Evolutionary conservation across 2,113 vertebrate species (phyloP).

Genomic region (Perca fluviatilis): DNA sequence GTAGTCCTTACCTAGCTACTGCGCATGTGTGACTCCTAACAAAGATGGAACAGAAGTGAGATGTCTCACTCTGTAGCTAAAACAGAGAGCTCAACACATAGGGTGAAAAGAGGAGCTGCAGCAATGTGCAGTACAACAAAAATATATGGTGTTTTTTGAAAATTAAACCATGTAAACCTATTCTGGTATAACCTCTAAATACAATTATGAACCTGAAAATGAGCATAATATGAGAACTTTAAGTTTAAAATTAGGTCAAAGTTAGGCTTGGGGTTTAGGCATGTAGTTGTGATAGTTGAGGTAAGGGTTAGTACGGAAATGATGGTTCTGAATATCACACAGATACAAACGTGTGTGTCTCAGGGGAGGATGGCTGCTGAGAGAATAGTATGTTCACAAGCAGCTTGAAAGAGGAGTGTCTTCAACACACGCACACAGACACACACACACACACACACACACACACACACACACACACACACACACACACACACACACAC

Average conservation of each 20-base stretch:
- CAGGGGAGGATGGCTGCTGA: background rate
- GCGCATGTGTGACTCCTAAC: too few species aligned
- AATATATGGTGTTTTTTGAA: too few species aligned
- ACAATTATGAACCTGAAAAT: too few species aligned
- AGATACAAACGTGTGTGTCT: background rate
- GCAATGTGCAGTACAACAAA: too few species aligned
- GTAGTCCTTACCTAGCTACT: too few species aligned
- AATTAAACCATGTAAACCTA: too few species aligned
- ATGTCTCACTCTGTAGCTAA: too few species aligned
- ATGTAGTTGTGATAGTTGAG: background rate
- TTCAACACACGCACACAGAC: conserved; percentile 9
- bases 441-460: conserved; percentile 1
- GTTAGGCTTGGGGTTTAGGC: background rate
- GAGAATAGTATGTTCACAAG: conserved; percentile 22
- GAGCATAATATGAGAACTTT: too few species aligned
- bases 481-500: background rate
- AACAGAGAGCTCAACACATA: too few species aligned
- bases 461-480: background rate
- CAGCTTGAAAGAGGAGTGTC: conserved; percentile 13
- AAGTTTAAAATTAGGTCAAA: background rate
- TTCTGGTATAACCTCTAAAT: too few species aligned
- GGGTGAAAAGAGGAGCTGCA: too few species aligned
- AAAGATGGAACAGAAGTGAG: too few species aligned
- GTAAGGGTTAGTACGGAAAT: background rate
- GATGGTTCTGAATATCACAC: background rate